Evolutionary conservation across 2,113 vertebrate species (phyloP).

Genomic region (Passer domesticus): DNA sequence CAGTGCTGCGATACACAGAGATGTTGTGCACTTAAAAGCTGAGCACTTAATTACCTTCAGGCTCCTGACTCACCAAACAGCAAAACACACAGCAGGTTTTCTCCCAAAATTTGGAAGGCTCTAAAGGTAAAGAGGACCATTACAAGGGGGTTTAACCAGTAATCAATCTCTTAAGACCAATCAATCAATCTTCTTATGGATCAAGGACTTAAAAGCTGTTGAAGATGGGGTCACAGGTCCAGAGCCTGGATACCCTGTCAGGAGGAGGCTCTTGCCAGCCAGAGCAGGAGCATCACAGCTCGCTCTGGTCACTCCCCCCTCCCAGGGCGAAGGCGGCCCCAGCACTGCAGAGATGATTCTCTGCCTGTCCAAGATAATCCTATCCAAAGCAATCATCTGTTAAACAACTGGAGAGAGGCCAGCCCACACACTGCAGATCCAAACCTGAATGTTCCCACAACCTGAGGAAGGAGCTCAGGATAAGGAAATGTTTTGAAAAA

Average conservation of each 20-base stretch:
- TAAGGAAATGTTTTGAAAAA: background rate
- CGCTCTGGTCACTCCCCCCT: background rate
- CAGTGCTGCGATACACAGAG: background rate
- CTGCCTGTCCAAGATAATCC: constrained; percentile 55
- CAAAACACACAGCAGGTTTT: background rate
- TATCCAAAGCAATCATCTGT: constrained; percentile 39
- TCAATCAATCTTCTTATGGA: background rate
- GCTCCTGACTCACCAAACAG: background rate
- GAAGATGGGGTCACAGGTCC: background rate
- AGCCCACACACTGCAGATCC: constrained; percentile 32
- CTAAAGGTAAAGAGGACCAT: constrained; percentile 8
- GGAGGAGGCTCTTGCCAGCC: background rate
- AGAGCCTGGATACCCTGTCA: background rate
- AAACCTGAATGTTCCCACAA: constrained; percentile 38
- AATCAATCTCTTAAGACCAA: background rate
- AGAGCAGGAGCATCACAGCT: background rate
- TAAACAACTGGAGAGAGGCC: constrained; percentile 36
- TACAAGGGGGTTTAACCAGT: background rate
- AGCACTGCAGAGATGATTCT: background rate
- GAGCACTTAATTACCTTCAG: background rate
- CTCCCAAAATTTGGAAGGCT: background rate
- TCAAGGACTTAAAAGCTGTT: background rate
- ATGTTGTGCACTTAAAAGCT: background rate
- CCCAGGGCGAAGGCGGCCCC: background rate
- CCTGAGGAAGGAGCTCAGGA: constrained; percentile 1